A percentile compares a stretch with the other conserved stretches of the same genome.
Evolutionary conservation across 2,888 invertebrate genomes (phyloP).

Genomic region (Trisateles emortualis): DNA sequence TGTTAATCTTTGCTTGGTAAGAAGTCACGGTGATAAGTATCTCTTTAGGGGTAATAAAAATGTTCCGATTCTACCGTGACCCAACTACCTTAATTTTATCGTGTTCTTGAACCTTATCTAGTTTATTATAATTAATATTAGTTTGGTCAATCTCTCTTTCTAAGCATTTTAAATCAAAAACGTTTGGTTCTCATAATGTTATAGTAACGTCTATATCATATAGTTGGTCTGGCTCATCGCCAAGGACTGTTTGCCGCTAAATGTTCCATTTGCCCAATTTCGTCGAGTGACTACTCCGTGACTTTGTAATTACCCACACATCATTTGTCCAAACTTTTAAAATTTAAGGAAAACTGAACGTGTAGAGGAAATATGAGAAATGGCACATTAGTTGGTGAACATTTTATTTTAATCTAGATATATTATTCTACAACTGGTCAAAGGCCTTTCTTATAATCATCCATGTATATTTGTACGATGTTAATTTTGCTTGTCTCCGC

Average conservation of each 20-base stretch:
- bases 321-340: conserved; percentile 2
- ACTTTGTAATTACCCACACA: conserved; percentile 6
- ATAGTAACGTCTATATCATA: conserved; percentile 26
- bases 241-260: conserved; percentile 21
- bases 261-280: conserved; percentile 32
- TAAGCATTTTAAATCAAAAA: conserved; percentile 13
- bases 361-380: not conserved
- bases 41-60: no score
- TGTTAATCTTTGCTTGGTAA: no score
- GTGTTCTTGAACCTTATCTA: no score
- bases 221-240: conserved; percentile 24
- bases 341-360: not conserved
- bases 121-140: no score
- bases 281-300: conserved; percentile 10
- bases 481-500: no score
- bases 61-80: no score
- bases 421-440: no score
- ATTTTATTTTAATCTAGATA: no score
- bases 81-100: no score
- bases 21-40: no score
- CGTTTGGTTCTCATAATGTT: conserved; percentile 17
- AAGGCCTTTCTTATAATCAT: no score
- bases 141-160: not conserved
- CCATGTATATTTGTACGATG: no score
- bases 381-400: not conserved